Base-by-base conservation (phyloP, 2,113 vertebrate genomes). In the Pedetes capensis region DNA sequence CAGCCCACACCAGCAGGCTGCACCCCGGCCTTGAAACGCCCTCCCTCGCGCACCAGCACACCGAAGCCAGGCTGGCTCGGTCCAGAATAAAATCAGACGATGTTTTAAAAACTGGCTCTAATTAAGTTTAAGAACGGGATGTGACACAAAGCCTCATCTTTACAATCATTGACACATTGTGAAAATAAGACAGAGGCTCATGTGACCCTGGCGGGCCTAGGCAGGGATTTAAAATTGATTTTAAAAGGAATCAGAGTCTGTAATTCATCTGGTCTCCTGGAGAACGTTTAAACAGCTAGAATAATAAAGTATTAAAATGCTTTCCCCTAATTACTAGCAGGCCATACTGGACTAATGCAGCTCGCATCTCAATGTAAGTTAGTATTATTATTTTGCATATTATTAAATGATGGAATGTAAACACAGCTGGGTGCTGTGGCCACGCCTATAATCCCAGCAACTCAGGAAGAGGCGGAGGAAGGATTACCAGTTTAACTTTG, bases 71-170 rank as follows among this genome's bases (percentile, higher is more conserved):
- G 29, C 29, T 4, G 8, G 39, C 74, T 20, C 23, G 1, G 22
- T n/a, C 63, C 69, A 13, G 0, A 0, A 10, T 1, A 7, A 72
- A 55, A 8, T 0, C 0, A 20, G 27, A 6, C 3, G 4, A 47
- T 7, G 0, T 32, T 44, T 39, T 27, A 34, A 82, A 83, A 69
- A 59, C 0, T 12, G 55, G 27, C 4, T 42, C n/a, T 16, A 18
- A 42, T n/a, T 27, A 20, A n/a, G 39, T 10, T 51, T 20, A 57
- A 87, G 85, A 87, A 80, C 8, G 39, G 20, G 66, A 57, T 37
- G 29, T 18, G 3, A 29, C 37, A 44, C 6, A 11, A 51, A 64
- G 51, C 11, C 0, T 29, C 3, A 0, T 8, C 8, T 42, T n/a
- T 0, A 91, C n/a, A 53, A 11, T 25, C 4, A 20, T 17, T 3